A percentile compares a stretch with the other conserved stretches of the same genome.
phyloP scores from a whole-genome alignment of 2,113 vertebrate species.

The Poeciliopsis retropinna region DNA sequence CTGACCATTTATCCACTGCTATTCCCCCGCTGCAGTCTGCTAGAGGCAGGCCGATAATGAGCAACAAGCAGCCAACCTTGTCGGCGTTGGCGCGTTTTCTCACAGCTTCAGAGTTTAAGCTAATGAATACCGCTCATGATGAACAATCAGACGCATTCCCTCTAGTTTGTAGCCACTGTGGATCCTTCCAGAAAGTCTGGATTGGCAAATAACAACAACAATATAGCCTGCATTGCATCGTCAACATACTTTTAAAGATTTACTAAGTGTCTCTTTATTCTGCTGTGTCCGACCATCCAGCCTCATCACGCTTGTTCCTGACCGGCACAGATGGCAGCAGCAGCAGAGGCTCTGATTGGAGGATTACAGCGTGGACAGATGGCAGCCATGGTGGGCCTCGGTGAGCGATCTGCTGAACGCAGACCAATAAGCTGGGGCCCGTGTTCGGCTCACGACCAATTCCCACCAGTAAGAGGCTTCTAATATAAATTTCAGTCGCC shows the following conservation, averaged over 20 bases:
- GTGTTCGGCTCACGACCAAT: background rate
- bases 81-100: background rate
- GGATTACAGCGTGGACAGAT: slow-evolving; percentile 65
- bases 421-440: slow-evolving; percentile 31
- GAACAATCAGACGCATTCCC: background rate
- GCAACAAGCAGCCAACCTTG: background rate
- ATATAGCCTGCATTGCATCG: too few species aligned
- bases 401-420: slow-evolving; percentile 14
- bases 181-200: too few species aligned
- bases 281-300: background rate
- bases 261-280: slow-evolving; percentile 1
- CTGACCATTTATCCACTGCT: background rate
- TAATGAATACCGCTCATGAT: background rate
- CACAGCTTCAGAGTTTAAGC: background rate
- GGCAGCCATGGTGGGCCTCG: slow-evolving; percentile 34
- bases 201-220: too few species aligned
- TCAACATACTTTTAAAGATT: background rate
- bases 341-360: slow-evolving; percentile 44
- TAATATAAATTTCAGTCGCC: background rate
- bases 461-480: slow-evolving; percentile 4
- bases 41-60: background rate
- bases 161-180: background rate
- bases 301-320: slow-evolving; percentile 1
- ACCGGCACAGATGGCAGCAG: slow-evolving; percentile 50
- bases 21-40: background rate